Conservation (phyloP, 2,888 invertebrate species). For the Clivina fossor region DNA sequence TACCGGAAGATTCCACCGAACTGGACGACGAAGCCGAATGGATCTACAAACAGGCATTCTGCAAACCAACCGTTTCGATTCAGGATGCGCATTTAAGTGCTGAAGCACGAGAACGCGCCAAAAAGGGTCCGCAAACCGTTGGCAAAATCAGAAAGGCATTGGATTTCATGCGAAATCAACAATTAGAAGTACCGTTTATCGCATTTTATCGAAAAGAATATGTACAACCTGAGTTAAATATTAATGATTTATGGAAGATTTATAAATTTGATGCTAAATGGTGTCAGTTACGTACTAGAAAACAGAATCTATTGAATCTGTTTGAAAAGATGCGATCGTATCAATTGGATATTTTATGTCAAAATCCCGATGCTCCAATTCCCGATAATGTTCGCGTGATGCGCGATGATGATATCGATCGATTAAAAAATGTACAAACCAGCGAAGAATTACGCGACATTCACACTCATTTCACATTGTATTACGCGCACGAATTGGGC, state of each 20-base stretch:
- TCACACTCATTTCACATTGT: conserved; percentile 88
- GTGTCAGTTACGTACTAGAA: conserved; percentile 85
- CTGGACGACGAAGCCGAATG: conserved; percentile 94
- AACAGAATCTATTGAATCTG: conserved; percentile 76
- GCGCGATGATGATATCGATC: conserved; percentile 82
- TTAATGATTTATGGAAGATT: conserved; percentile 97
- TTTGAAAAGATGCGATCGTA: conserved; percentile 92
- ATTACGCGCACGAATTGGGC: conserved; percentile 84
- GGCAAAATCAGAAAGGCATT: conserved; percentile 92
- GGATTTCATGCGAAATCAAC: conserved; percentile 94
- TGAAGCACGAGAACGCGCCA: conserved; percentile 59
- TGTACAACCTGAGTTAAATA: conserved; percentile 89
- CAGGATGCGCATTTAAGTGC: conserved; percentile 64
- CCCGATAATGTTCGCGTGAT: conserved; percentile 81
- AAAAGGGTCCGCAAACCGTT: conserved; percentile 70
- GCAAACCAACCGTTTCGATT: conserved; percentile 77
- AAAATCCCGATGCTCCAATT: conserved; percentile 79
- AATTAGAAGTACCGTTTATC: conserved; percentile 96
- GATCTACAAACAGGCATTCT: conserved; percentile 95
- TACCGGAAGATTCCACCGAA: conserved; percentile 82
- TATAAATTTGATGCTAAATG: conserved; percentile 94
- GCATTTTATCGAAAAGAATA: conserved; percentile 98
- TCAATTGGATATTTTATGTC: conserved; percentile 81
- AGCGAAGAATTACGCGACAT: conserved; percentile 92
- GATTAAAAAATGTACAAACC: conserved; percentile 74